phyloP scores from a whole-genome alignment of 2,113 vertebrate species.

The Tupaia chinensis region DNA sequence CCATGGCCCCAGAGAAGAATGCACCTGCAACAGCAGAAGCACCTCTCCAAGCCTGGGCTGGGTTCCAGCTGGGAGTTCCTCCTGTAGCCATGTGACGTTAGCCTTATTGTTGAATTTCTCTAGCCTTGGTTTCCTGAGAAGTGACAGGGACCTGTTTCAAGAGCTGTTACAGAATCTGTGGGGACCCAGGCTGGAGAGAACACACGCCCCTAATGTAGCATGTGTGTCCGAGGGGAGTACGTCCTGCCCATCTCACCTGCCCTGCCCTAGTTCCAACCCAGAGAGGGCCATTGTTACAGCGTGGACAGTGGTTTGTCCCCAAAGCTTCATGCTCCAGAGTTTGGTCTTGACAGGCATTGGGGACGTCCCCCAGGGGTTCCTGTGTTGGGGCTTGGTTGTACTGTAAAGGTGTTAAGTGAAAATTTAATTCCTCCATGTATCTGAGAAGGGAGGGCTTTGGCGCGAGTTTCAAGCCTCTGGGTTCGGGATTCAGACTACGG shows the following conservation, averaged over 20 bases:
- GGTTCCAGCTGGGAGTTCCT: not conserved
- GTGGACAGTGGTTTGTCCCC: no score
- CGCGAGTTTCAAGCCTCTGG: no score
- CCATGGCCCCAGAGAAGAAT: not conserved
- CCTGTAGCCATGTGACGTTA: not conserved
- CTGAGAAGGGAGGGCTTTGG: no score
- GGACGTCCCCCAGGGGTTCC: no score
- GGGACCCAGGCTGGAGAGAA: not conserved
- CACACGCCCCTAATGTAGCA: not conserved
- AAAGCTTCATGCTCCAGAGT: no score
- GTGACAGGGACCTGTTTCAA: not conserved
- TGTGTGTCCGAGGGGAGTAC: not conserved
- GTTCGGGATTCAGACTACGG: no score
- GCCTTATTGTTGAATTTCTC: not conserved
- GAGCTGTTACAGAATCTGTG: not conserved
- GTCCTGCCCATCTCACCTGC: no score
- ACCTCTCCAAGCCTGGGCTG: not conserved
- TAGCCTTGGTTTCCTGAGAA: conserved; percentile 39
- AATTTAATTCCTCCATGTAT: no score
- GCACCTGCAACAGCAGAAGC: not conserved
- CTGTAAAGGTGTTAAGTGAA: no score
- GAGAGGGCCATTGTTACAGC: no score
- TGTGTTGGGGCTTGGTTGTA: no score
- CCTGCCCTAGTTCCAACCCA: not conserved
- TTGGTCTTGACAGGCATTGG: no score